Percentiles rank a stretch among this genome's conserved stretches.
Conservation (phyloP, 2,888 invertebrate genomes). For the Pachymerium ferrugineum region DNA sequence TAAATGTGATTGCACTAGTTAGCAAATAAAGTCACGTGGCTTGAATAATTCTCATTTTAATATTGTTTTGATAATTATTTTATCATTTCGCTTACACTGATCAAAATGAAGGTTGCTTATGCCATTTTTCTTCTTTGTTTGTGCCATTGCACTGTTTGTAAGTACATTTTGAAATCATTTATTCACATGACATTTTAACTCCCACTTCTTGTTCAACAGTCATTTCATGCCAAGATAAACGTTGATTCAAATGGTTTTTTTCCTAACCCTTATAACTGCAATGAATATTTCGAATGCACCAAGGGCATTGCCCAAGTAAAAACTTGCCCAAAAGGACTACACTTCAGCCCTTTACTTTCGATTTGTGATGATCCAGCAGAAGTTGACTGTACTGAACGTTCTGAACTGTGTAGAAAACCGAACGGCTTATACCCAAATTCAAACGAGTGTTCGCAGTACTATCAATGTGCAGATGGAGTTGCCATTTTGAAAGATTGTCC, state of each 20-base stretch:
- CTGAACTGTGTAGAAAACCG: background rate
- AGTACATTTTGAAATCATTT: too few species aligned
- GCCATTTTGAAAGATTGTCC: slow-evolving; percentile 44
- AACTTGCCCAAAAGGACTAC: slow-evolving; percentile 34
- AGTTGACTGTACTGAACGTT: slow-evolving; percentile 31
- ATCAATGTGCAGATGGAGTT: slow-evolving; percentile 31
- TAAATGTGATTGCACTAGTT: too few species aligned
- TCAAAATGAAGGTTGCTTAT: too few species aligned
- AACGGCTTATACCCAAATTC: background rate
- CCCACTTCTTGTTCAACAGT: too few species aligned
- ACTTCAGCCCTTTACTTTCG: slow-evolving; percentile 35
- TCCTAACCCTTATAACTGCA: slow-evolving; percentile 35
- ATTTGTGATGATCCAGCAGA: slow-evolving; percentile 38
- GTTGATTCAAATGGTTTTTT: slow-evolving; percentile 32
- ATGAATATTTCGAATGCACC: slow-evolving; percentile 36
- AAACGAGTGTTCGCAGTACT: background rate
- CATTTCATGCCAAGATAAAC: background rate
- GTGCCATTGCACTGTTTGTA: too few species aligned
- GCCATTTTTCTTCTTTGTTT: too few species aligned
- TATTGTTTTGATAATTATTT: too few species aligned
- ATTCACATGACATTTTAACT: too few species aligned
- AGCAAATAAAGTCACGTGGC: too few species aligned
- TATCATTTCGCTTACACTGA: too few species aligned
- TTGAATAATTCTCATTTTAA: too few species aligned
- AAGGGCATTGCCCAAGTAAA: slow-evolving; percentile 34